Conservation (phyloP, 1,140 invertebrate species). For the Condylostylus longicornis region DNA sequence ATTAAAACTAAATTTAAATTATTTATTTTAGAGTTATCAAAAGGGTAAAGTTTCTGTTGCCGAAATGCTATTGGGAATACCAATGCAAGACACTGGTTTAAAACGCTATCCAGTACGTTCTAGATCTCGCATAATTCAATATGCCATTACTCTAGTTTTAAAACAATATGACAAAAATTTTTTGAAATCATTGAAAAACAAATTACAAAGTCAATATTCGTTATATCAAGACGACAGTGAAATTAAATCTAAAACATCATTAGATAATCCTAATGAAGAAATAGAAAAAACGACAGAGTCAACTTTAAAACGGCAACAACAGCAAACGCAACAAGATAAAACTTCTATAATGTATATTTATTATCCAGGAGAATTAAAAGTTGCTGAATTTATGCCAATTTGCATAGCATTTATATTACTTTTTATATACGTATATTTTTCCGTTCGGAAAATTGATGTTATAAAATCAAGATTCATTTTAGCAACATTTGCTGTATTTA, state of each 20-base stretch:
- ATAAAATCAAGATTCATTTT: conserved; percentile 85
- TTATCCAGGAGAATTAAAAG: conserved; percentile 75
- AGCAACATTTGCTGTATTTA: conserved; percentile 75
- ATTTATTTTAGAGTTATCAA: conserved; percentile 42
- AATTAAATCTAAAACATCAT: conserved; percentile 20
- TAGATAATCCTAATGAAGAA: conserved; percentile 27
- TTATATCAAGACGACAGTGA: conserved; percentile 40
- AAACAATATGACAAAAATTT: conserved; percentile 66
- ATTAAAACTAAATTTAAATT: neutral
- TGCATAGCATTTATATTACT: conserved; percentile 69
- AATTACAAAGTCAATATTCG: conserved; percentile 55
- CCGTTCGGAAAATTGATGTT: conserved; percentile 83
- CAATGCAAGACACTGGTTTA: conserved; percentile 74
- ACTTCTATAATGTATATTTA: conserved; percentile 51
- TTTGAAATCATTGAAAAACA: conserved; percentile 53
- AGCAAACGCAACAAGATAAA: conserved; percentile 9
- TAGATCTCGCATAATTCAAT: conserved; percentile 71
- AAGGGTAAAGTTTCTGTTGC: conserved; percentile 68
- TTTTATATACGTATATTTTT: conserved; percentile 89
- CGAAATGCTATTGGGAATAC: conserved; percentile 85
- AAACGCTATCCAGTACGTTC: conserved; percentile 71
- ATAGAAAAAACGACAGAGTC: neutral
- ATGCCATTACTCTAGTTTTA: conserved; percentile 76
- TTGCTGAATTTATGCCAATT: conserved; percentile 72
- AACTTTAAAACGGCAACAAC: neutral